Conservation (phyloP, 2,888 invertebrate genomes). For the Drosophila buzzatii region DNA sequence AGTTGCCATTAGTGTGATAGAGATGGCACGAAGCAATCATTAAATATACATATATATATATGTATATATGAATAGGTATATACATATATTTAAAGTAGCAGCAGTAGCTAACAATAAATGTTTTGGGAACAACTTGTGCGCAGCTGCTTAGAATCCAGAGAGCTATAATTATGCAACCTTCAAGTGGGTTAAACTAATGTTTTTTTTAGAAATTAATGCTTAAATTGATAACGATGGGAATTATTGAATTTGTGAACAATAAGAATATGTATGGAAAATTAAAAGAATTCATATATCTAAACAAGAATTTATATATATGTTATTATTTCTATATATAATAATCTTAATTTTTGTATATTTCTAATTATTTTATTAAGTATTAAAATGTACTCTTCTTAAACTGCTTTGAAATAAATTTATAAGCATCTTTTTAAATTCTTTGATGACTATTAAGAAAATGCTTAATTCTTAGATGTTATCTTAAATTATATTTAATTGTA, state of each 20-base stretch:
- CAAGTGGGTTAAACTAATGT: not conserved
- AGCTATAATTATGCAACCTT: constrained; percentile 25
- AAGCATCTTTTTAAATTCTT: too few relatives aligned
- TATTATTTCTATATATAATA: too few relatives aligned
- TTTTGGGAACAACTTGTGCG: not conserved
- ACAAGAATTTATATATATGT: too few relatives aligned
- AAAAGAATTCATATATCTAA: not conserved
- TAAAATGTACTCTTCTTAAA: too few relatives aligned
- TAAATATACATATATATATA: constrained; percentile 27
- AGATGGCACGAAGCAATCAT: constrained; percentile 30
- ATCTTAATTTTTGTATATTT: too few relatives aligned
- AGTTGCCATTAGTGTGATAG: constrained; percentile 34
- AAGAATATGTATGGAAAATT: not conserved
- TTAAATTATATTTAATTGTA: too few relatives aligned
- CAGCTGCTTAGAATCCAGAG: constrained; percentile 1
- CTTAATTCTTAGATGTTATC: too few relatives aligned
- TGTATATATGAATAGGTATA: not conserved
- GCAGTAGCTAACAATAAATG: constrained; percentile 3
- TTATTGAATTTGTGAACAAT: not conserved
- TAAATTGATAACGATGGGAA: not conserved
- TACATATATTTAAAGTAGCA: not conserved
- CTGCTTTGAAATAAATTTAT: too few relatives aligned
- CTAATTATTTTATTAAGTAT: too few relatives aligned
- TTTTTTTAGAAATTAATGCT: constrained; percentile 3
- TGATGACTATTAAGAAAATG: too few relatives aligned